A percentile compares a stretch with the other conserved stretches of the same genome.
phyloP scores from a whole-genome alignment of 1,140 invertebrate genomes.

The Streblospio benedicti region DNA sequence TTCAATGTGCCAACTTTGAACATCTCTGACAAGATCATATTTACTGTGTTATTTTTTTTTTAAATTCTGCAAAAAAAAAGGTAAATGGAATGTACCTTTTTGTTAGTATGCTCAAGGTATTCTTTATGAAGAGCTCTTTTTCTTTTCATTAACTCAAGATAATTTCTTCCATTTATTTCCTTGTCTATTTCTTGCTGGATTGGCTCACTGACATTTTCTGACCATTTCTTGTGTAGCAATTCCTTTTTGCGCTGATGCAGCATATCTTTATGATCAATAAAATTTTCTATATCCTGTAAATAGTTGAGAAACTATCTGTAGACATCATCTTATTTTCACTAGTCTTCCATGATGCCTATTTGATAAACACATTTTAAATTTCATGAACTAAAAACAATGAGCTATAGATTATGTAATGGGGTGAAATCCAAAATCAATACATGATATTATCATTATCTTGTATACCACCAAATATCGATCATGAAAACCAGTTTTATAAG shows the following conservation, averaged over 20 bases:
- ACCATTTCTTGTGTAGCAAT: slow-evolving; percentile 40
- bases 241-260: slow-evolving; percentile 37
- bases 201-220: slow-evolving; percentile 39
- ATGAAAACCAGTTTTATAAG: too few relatives aligned
- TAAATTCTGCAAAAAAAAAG: not conserved
- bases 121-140: slow-evolving; percentile 37
- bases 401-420: too few relatives aligned
- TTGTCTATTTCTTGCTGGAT: slow-evolving; percentile 34
- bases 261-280: slow-evolving; percentile 29
- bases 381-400: too few relatives aligned
- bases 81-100: slow-evolving; percentile 30
- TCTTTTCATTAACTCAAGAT: slow-evolving; percentile 28
- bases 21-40: too few relatives aligned
- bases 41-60: too few relatives aligned
- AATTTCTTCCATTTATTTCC: slow-evolving; percentile 33
- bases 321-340: too few relatives aligned
- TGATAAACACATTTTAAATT: too few relatives aligned
- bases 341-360: too few relatives aligned
- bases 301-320: not conserved
- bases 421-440: too few relatives aligned
- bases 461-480: too few relatives aligned
- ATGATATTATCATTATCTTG: too few relatives aligned
- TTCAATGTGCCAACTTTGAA: too few relatives aligned
- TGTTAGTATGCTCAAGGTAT: slow-evolving; percentile 40
- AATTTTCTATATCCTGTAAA: slow-evolving; percentile 33